Conservation (phyloP, 2,797 vertebrate species). For the Takifugu ocellatus region DNA sequence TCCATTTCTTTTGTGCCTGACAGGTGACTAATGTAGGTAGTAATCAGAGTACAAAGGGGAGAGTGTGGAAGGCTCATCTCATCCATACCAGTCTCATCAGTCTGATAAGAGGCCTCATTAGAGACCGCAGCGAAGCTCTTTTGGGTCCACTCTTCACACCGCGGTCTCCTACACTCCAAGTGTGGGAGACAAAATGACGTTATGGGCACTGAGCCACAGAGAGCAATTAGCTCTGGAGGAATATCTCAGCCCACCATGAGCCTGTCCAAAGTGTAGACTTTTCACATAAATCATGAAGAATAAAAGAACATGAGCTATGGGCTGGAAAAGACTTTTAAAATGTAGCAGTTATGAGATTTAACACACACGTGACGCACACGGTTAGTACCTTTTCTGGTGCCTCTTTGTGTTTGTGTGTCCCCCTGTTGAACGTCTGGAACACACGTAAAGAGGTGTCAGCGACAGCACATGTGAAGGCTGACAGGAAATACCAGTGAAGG, state of each 20-base stretch:
- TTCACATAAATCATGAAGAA: slow-evolving; percentile 61
- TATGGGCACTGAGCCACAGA: slow-evolving; percentile 64
- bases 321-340: slow-evolving; percentile 38
- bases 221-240: slow-evolving; percentile 68
- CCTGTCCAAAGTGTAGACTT: slow-evolving; percentile 50
- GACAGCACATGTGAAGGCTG: slow-evolving; percentile 1
- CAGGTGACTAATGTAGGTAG: slow-evolving; percentile 59
- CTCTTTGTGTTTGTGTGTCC: slow-evolving; percentile 69
- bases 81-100: slow-evolving; percentile 70
- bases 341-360: background rate
- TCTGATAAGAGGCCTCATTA: slow-evolving; percentile 73
- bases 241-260: slow-evolving; percentile 61
- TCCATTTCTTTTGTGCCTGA: slow-evolving; percentile 52
- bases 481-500: slow-evolving; percentile 27
- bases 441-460: slow-evolving; percentile 29
- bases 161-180: slow-evolving; percentile 55
- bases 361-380: background rate
- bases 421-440: slow-evolving; percentile 75
- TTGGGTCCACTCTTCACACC: slow-evolving; percentile 55
- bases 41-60: slow-evolving; percentile 59
- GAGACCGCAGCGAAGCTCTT: slow-evolving; percentile 57
- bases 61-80: slow-evolving; percentile 51
- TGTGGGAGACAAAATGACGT: slow-evolving; percentile 62
- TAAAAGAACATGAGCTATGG: slow-evolving; percentile 34
- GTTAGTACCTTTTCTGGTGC: slow-evolving; percentile 67